Percentiles rank a stretch among this genome's conserved stretches.
These are phyloP conservation scores for Rhodeus uyekii DNA, from an alignment of 2,797 vertebrate genomes.

Conservation along the genomic window DNA sequence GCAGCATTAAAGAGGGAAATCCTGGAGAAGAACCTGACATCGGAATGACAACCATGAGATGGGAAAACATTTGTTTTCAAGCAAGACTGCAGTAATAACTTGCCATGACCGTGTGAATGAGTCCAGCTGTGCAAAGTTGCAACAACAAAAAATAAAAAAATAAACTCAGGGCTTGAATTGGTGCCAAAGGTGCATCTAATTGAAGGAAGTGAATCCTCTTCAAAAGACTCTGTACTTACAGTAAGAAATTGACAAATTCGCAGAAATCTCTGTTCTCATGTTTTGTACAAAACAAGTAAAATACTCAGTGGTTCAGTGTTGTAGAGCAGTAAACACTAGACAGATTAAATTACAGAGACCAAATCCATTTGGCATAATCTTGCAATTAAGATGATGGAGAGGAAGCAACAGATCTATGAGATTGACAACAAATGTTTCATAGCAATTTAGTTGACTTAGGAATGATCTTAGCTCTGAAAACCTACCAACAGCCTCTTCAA, in stretches of 20 bases:
- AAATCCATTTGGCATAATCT: neutral
- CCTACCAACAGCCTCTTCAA: neutral
- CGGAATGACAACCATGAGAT: neutral
- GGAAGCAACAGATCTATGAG: neutral
- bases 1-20: neutral
- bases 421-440: neutral
- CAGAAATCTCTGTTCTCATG: too few species aligned
- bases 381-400: neutral
- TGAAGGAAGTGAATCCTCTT: neutral
- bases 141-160: too few species aligned
- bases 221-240: neutral
- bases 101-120: neutral
- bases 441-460: neutral
- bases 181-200: neutral
- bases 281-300: neutral
- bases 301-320: neutral
- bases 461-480: neutral
- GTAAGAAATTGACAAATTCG: neutral
- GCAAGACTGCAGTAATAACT: neutral
- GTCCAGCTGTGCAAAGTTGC: too few species aligned
- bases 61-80: neutral
- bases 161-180: neutral
- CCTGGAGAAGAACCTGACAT: neutral
- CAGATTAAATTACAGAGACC: neutral
- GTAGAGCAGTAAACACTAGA: neutral